Base-by-base conservation (phyloP, 1,140 invertebrate species). In the Caerostris extrusa region DNA sequence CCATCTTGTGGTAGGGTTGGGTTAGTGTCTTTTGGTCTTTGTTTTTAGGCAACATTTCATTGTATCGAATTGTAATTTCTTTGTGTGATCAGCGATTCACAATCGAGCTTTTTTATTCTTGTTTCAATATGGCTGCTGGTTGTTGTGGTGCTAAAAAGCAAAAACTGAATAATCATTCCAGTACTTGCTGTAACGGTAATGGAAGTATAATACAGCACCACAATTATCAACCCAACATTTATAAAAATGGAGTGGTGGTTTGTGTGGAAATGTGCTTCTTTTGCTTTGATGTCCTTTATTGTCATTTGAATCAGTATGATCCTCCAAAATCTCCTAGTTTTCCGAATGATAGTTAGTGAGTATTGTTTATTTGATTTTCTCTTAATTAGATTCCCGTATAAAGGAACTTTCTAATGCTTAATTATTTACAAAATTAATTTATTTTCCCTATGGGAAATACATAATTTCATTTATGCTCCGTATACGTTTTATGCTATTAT, bases 271-370 rank as follows among this genome's bases (percentile, higher is more conserved):
- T 99, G 99, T 99, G 98, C 96, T 98, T 98, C 96, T 99, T 98
- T 97, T 99, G 99, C 97, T 99, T 99, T 97, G 99, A 99, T 96
- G 98, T 99, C 93, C 97, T 99, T 87, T 98, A 99, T 96, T 98
- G 97, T 96, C 98, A 99, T 96, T 97, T 99, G 95, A 97, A 99
- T 96, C 98, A 98, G 95, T 97, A 98, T 95, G 98, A 99, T 95
- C 97, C 98, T 94, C 98, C 98, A 94, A 98, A 98, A 96, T 96
- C 97, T 94, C 98, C 98, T 83, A 97, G 97, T 96, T 99, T 99
- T 96, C 98, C 98, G 95, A 99, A 99, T 96, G 98, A 99, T 95
- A 97, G 98, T 95, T 99, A 98, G 98, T 99, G 97, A 98, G 98
- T 98, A 82, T 3, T 4, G 12, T 83, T 81, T 50, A 55, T 8